Base-by-base conservation (phyloP, 2,888 invertebrate species). In the Trypoxylon attenuatum region DNA sequence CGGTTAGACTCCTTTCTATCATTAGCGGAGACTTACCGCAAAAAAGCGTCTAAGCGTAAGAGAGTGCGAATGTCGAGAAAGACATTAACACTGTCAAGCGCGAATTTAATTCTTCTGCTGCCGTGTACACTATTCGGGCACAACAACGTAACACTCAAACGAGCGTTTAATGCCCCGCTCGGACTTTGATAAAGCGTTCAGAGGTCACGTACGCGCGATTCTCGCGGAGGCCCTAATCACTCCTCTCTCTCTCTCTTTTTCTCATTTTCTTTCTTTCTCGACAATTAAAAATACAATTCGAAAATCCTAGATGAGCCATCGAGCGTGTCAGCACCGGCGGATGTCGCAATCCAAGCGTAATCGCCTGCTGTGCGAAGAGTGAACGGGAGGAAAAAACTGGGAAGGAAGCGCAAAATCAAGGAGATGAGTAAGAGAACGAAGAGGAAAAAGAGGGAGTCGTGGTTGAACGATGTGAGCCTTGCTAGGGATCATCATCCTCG, bases 291-390 rank as follows among this genome's bases (percentile, higher is more conserved):
- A 25, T 22, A 47, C 5, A 45, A 47, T 61, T 57, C 51, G 46
- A 43, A 69, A 76, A 78, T 76, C 80, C 78, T 75, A 78, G 77
- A 80, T 81, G 69, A 69, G 50, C 71, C 70, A 69, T 71, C 70
- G 72, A 74, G 76, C 78, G 78, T 81, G 64, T 57, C 76, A 25
- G 64, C 25, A 10, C 6, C 19, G 15, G 39, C 54, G 50, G 15
- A 50, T 66, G 69, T 66, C 45, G 70, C 56, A 72, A 72, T 51
- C 6, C 21, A 2, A 39, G 53, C 16, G 54, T 61, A 61, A 67
- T 58, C 56, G 41, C 47, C 19, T 25, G 54, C 27, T 6, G 15
- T 8, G 13, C 25, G 13, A 1, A 8, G 18, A 15, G 38, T 15
- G 15, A 16, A 47, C 2, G 22, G 5, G 22, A 13, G 16, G 25